Conservation (phyloP, 2,113 vertebrate genomes). For the Zootoca vivipara region DNA sequence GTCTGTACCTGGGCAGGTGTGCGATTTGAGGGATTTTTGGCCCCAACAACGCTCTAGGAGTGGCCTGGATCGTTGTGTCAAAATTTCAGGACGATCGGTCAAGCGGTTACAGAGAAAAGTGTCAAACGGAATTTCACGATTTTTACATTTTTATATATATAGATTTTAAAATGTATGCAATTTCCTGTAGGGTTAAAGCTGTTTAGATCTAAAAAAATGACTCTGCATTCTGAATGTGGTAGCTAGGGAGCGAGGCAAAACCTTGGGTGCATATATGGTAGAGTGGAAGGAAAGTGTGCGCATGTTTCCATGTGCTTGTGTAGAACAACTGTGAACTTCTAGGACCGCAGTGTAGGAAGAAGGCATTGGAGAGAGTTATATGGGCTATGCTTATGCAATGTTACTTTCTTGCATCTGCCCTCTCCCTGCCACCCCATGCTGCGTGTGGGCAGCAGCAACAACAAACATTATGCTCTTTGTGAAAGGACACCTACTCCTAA, state of each 20-base stretch:
- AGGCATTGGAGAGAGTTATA: background rate
- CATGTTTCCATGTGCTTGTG: background rate
- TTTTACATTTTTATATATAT: too few species aligned
- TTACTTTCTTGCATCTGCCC: background rate
- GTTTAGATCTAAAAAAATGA: background rate
- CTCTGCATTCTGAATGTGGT: background rate
- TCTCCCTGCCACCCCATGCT: background rate
- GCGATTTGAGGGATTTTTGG: too few species aligned
- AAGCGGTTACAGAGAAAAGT: too few species aligned
- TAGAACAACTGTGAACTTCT: background rate
- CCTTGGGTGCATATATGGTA: background rate
- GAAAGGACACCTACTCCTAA: background rate
- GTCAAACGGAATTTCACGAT: too few species aligned
- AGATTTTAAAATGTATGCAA: background rate
- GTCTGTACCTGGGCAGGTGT: too few species aligned
- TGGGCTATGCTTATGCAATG: background rate
- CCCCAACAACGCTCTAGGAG: too few species aligned
- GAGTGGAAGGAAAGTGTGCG: background rate
- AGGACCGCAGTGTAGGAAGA: background rate
- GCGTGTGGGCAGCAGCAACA: background rate
- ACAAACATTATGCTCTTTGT: background rate
- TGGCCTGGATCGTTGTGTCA: too few species aligned
- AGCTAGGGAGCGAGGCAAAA: background rate
- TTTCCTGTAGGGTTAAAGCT: background rate
- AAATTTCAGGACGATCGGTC: too few species aligned